A percentile compares a stretch with the other conserved stretches of the same genome.
These are phyloP conservation scores for Myrmecobius fasciatus DNA, from an alignment of 2,113 vertebrate species.

Conservation along the genomic window DNA sequence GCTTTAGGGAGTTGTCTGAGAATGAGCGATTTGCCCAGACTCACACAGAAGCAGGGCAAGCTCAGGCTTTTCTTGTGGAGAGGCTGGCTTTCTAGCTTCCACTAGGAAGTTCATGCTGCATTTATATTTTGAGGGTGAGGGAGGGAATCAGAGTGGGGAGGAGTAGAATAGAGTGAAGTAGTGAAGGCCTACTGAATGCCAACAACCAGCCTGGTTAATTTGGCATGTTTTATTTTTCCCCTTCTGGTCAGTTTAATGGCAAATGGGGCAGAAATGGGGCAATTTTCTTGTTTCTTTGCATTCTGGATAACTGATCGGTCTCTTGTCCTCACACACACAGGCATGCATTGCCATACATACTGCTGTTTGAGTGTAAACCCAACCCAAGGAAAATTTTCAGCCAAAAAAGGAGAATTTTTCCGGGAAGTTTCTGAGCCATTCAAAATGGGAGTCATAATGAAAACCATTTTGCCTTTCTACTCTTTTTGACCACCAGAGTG, in stretches of 20 bases:
- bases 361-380: conserved; percentile 46
- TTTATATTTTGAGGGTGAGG: neutral
- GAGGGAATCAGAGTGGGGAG: neutral
- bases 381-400: conserved; percentile 21
- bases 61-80: neutral
- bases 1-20: neutral
- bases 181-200: neutral
- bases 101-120: neutral
- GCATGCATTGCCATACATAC: neutral
- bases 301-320: neutral
- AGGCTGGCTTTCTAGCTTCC: neutral
- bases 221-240: neutral
- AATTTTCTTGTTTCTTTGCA: neutral
- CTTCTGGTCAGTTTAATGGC: neutral
- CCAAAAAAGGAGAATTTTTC: conserved; percentile 65
- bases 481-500: neutral
- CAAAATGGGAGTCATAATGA: conserved; percentile 48
- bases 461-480: conserved; percentile 19
- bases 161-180: neutral
- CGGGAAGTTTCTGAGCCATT: conserved; percentile 47
- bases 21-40: neutral
- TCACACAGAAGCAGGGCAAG: neutral
- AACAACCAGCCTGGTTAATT: neutral
- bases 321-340: neutral
- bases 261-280: neutral